Conservation (phyloP, 2,888 invertebrate species). For the Pseudoips prasinana region DNA sequence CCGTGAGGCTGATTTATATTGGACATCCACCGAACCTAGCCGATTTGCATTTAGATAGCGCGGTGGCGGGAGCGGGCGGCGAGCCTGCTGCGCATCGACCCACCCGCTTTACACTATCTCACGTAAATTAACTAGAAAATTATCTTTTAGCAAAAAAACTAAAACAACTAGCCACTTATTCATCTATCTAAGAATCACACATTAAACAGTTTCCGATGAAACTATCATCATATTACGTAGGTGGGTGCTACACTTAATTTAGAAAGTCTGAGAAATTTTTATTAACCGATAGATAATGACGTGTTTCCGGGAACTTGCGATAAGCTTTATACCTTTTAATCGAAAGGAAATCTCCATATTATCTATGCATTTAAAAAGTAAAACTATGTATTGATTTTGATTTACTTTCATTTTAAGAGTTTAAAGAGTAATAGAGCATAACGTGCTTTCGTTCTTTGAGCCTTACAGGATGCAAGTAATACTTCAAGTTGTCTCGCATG, state of each 20-base stretch:
- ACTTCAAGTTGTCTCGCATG: no score
- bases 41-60: slow-evolving; percentile 81
- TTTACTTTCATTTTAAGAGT: no score
- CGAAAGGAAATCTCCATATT: not conserved
- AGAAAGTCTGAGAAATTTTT: slow-evolving; percentile 32
- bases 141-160: slow-evolving; percentile 54
- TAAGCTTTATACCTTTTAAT: not conserved
- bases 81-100: slow-evolving; percentile 37
- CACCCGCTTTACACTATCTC: slow-evolving; percentile 60
- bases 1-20: slow-evolving; percentile 73
- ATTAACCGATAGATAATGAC: slow-evolving; percentile 14
- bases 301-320: slow-evolving; percentile 3
- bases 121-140: slow-evolving; percentile 72
- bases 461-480: no score
- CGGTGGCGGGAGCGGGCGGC: slow-evolving; percentile 40
- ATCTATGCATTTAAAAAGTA: no score
- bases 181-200: slow-evolving; percentile 57
- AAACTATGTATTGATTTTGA: no score
- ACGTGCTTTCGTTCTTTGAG: no score
- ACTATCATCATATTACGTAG: slow-evolving; percentile 27
- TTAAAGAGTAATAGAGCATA: no score
- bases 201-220: slow-evolving; percentile 46
- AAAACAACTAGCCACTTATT: slow-evolving; percentile 31
- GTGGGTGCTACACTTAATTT: slow-evolving; percentile 31
- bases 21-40: slow-evolving; percentile 76